Evolutionary conservation across 2,888 invertebrate species (phyloP), one percentile per base, ranked within the genome.

Genomic region (Phortica okadai): DNA sequence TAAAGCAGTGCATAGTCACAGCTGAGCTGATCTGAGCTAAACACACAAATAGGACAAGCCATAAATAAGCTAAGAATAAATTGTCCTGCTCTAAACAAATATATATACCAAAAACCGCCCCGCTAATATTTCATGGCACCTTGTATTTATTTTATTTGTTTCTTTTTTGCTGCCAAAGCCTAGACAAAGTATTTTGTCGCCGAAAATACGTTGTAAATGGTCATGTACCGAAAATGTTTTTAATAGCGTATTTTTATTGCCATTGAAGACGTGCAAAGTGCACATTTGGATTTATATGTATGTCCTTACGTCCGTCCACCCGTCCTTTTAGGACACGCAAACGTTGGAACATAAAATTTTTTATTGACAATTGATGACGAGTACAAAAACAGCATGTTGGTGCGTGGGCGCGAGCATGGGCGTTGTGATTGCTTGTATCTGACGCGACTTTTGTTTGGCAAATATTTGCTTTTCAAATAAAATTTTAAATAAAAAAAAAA

Each of bases 241-340:
- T 79, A 59, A 45, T 74, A 45, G 80, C 79, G 79, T 81, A 70
- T 72, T 78, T 82, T 85, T 78, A 85, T 80, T 82, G 80, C 78
- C 77, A 73, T 74, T 78, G 80, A 80, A 77, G 74, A 83, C 82
- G 86, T 82, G 84, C 58, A 58, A 74, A 77, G 76, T 72, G 67
- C 16, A 50, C 14, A n/a, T 69, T 14, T 74, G 80, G 82, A 83
- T 81, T 83, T 82, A 79, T 76, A 82, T 79, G 78, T 79, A 25
- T 11, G 33, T 6, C 41, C 8, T 33, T n/a, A 7, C 56, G 10
- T n/a, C 56, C 14, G 56, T 14, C 16, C 56, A 56, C 5, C 14
- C 56, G 10, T n/a, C 56, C 14, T 10, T 14, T 11, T 14, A 56
- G 16, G 56, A 56, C 62, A 66, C 66, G 66, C 66, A 21, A 59